These are phyloP conservation scores for Salvelinus namaycush DNA, from an alignment of 2,113 vertebrate genomes.

Conservation along the genomic window DNA sequence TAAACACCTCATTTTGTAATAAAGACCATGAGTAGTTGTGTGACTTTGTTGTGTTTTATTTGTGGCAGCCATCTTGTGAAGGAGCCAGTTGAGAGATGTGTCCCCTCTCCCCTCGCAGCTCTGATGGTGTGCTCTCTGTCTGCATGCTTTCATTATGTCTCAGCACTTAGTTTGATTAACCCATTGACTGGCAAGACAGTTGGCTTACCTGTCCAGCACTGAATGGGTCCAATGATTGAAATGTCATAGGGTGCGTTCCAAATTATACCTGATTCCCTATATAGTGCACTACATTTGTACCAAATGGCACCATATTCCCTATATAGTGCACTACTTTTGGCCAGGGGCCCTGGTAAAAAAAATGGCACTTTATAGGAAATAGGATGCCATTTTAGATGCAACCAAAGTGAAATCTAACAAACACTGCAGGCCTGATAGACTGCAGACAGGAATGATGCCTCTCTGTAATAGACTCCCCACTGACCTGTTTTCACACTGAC, in stretches of 20 bases:
- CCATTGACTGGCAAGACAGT: conserved; percentile 2
- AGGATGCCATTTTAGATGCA: too few species aligned
- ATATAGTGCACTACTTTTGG: too few species aligned
- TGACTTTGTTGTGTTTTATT: background rate
- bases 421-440: too few species aligned
- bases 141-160: background rate
- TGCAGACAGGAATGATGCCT: too few species aligned
- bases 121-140: background rate
- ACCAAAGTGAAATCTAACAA: too few species aligned
- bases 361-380: too few species aligned
- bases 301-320: too few species aligned
- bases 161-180: background rate
- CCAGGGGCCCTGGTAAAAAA: too few species aligned
- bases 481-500: too few species aligned
- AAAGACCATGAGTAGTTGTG: background rate
- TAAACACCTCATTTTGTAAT: background rate
- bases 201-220: background rate
- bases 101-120: background rate
- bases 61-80: background rate
- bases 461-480: too few species aligned
- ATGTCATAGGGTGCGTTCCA: background rate
- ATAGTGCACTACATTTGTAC: background rate
- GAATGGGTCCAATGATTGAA: background rate
- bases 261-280: background rate
- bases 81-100: background rate